Conservation (phyloP, 2,797 vertebrate genomes). For the Centropyge bicolor region DNA sequence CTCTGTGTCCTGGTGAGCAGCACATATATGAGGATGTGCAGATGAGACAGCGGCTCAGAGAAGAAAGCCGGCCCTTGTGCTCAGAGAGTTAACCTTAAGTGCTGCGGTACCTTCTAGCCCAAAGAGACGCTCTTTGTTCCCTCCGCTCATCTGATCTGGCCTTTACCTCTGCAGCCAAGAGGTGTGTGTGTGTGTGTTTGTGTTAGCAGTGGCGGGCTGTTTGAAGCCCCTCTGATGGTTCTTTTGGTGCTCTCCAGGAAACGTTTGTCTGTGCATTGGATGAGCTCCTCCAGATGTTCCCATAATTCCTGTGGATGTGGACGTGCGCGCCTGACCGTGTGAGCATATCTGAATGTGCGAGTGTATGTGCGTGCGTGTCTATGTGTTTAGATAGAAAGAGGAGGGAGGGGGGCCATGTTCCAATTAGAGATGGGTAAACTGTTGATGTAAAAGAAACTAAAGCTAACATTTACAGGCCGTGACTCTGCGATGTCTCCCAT, state of each 20-base stretch:
- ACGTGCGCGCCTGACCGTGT: slow-evolving; percentile 24
- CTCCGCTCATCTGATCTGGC: slow-evolving; percentile 64
- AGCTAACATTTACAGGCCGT: slow-evolving; percentile 83
- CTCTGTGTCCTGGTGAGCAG: slow-evolving; percentile 58
- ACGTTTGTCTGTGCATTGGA: slow-evolving; percentile 79
- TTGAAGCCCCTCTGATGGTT: slow-evolving; percentile 78
- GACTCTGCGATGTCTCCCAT: slow-evolving; percentile 80
- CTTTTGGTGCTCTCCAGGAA: slow-evolving; percentile 81
- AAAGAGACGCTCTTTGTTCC: slow-evolving; percentile 78
- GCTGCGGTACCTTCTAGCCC: slow-evolving; percentile 57
- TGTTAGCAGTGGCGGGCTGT: slow-evolving; percentile 68
- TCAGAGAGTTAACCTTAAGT: slow-evolving; percentile 77
- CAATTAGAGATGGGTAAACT: slow-evolving; percentile 85
- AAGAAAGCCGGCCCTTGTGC: slow-evolving; percentile 74
- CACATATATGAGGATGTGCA: slow-evolving; percentile 54
- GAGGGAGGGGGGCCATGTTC: slow-evolving; percentile 70
- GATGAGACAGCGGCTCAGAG: slow-evolving; percentile 51
- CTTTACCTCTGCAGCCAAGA: slow-evolving; percentile 69
- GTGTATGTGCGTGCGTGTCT: slow-evolving; percentile 25
- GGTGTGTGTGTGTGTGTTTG: slow-evolving; percentile 66
- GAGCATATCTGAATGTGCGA: slow-evolving; percentile 31
- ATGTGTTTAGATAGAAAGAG: slow-evolving; percentile 77
- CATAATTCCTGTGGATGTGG: slow-evolving; percentile 65
- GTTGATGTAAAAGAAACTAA: slow-evolving; percentile 85
- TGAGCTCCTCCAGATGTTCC: slow-evolving; percentile 85